These are phyloP conservation scores for Poecilobothrus nobilitatus DNA, from an alignment of 2,888 invertebrate species.

Conservation along the genomic window DNA sequence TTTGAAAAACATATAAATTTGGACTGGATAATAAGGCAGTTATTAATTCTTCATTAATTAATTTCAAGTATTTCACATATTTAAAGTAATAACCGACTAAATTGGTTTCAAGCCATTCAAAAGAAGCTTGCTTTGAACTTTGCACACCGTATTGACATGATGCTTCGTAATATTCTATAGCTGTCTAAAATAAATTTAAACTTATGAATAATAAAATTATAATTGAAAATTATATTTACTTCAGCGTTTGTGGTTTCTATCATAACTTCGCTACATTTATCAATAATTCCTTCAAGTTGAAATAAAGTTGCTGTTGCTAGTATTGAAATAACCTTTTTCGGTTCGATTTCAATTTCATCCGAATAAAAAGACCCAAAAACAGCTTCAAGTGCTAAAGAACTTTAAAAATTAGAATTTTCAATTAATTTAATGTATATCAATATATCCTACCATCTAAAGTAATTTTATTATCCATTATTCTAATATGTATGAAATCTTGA, in stretches of 20 bases:
- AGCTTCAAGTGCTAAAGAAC: conserved; percentile 53
- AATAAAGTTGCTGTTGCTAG: conserved; percentile 66
- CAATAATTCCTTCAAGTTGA: conserved; percentile 63
- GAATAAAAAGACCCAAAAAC: conserved; percentile 69
- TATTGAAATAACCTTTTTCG: conserved; percentile 56
- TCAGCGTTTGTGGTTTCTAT: conserved; percentile 62
- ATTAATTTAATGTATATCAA: not conserved
- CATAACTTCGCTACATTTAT: conserved; percentile 66
- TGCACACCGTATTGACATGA: conserved; percentile 59
- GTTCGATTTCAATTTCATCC: conserved; percentile 62
- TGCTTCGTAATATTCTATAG: conserved; percentile 59
- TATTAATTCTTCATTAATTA: conserved; percentile 60
- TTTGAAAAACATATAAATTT: conserved; percentile 64
- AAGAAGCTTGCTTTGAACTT: conserved; percentile 53
- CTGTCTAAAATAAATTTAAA: conserved; percentile 46
- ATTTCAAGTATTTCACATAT: conserved; percentile 49
- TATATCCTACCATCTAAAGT: conserved; percentile 51
- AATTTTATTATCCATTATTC: conserved; percentile 63
- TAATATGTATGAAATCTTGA: conserved; percentile 56
- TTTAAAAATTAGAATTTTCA: conserved; percentile 7
- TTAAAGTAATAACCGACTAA: conserved; percentile 53
- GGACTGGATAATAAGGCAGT: conserved; percentile 53
- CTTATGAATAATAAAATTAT: not conserved
- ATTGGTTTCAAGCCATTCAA: conserved; percentile 63
- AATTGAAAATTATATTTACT: conserved; percentile 29